Base-by-base conservation (phyloP, 2,797 vertebrate genomes). In the Amblyraja radiata region DNA sequence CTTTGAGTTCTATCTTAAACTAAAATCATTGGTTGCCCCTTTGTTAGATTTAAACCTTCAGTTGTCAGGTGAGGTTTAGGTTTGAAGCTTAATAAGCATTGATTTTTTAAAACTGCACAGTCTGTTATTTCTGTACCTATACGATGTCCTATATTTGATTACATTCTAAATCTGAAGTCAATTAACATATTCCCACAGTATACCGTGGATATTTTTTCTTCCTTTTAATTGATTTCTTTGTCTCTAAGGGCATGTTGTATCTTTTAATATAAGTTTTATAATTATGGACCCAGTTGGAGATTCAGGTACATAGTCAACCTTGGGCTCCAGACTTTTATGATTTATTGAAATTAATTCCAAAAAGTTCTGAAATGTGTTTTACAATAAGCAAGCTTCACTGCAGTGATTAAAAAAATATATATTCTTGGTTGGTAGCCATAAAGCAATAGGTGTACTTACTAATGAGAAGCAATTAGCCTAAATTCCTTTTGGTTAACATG, bases 131-230 rank as follows among this genome's bases (percentile, higher is more conserved):
- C 61, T 88, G 61, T 74, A 76, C 71, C 46, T 39, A 74, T 46
- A 46, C 11, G 36, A 91, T 74, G 71, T 92, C 71, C 65, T 92
- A 76, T 92, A 92, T 92, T 92, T 54, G 71, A 92, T 46, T 73
- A 92, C 73, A 39, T 76, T 39, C 90, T 76, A 92, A 92, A 92
- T 92, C 90, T 46, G 68, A 36, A 91, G 36, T 76, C 90, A 92
- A 58, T 92, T 92, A 92, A 92, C 23, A 6, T 74, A 71, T 21
- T 73, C 39, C 90, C 90, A 92, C 28, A 16, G 11, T 76, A 71
- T 76, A 76, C 1, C 1, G 25, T 92, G 90, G 23, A 39, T 92
- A 92, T 92, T 76, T 58, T 39, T 39, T 92, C 39, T 68, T 54
- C 39, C 39, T 74, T 28, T 92, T 92, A 92, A 92, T 92, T 74